phyloP scores from a whole-genome alignment of 2,113 vertebrate genomes.

The Gymnorhina tibicen region DNA sequence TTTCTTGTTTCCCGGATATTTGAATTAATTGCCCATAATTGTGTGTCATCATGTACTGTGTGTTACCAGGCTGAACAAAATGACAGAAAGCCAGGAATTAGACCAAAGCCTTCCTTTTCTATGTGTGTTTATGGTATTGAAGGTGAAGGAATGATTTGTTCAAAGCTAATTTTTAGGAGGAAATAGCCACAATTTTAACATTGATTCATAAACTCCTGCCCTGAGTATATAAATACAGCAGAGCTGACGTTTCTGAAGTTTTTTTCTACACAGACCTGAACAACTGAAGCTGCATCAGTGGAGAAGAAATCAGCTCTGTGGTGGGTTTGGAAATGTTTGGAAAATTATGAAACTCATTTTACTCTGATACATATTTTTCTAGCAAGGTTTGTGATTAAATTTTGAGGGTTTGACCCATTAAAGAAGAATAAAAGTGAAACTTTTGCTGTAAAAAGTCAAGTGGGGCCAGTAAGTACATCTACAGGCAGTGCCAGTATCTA shows the following conservation, averaged over 20 bases:
- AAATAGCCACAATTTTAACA: not conserved
- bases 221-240: not conserved
- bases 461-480: not conserved
- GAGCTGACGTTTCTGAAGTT: not conserved
- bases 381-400: not conserved
- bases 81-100: not conserved
- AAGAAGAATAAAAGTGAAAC: not conserved
- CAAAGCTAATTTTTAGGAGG: not conserved
- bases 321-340: not conserved
- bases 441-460: not conserved
- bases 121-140: not conserved
- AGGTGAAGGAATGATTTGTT: not conserved
- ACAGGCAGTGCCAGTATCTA: not conserved
- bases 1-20: constrained; percentile 14
- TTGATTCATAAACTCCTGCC: not conserved
- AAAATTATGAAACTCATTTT: not conserved
- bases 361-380: not conserved
- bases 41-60: not conserved
- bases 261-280: not conserved
- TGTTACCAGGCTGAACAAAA: not conserved
- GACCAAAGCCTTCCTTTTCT: not conserved
- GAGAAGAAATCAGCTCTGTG: not conserved
- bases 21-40: constrained; percentile 29
- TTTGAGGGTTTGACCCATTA: not conserved
- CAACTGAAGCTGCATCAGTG: not conserved